Base-by-base conservation (phyloP, 2,888 invertebrate genomes). In the Heliconius hortense region DNA sequence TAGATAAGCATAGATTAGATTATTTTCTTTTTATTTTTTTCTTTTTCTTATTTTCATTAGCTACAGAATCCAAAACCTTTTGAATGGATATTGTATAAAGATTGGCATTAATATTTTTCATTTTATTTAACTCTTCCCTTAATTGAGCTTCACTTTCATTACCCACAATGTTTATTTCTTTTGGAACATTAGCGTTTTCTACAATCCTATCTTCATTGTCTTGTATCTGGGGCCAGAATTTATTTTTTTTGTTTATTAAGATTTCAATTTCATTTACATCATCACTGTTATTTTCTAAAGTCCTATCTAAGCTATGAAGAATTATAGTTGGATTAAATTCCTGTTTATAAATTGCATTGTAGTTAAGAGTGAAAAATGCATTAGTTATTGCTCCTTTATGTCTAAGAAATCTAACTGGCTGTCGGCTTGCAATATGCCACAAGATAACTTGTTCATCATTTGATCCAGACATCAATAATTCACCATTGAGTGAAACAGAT, bases 361-460 rank as follows among this genome's bases (percentile, higher is more conserved):
- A 95, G 53, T 95, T 95, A 1, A 95, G 85, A 0, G 95, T 94
- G 83, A 97, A 96, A 76, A 95, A 94, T 1, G 96, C 95, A 89
- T 97, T 97, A 1, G 96, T 96, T 1, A 98, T 91, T 0, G 95
- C 87, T n/a, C 97, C 97, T 88, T 96, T 97, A 81, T 97, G 97
- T 62, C 94, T 89, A 80, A 97, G 92, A 69, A 94, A 96, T 81
- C 96, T 95, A 5, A 97, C 87, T 70, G 97, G 95, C 86, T 98
- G 97, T 76, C 95, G 94, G 86, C 97, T 98, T 10, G 91, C 90
- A 74, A 98, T 95, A 82, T 98, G 96, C 98, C 98, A 98, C 31
- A 98, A 85, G 80, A 96, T 95, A 0, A 98, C 96, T 77, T 94
- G 95, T 70, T 95, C 95, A 90, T 97, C 97, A 78, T 95, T 95